Evolutionary conservation across 2,113 vertebrate genomes (phyloP), one percentile per base, ranked within the genome.

Genomic region (Chiloscyllium plagiosum): DNA sequence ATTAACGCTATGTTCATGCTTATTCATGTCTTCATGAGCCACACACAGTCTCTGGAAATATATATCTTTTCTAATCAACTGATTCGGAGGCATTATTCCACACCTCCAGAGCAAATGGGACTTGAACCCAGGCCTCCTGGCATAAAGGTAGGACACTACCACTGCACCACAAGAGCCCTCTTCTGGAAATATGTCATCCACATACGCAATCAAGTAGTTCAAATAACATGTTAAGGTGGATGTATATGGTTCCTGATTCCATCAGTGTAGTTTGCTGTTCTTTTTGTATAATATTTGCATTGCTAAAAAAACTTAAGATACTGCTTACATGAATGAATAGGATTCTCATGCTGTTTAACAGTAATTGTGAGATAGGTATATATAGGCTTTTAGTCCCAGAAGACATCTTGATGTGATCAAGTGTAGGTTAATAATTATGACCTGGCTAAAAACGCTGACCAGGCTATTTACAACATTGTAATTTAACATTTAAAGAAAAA

Each of bases 311-410:
- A 72, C 24, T 50, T 47, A 70, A 70, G 72, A 95, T 68, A 47
- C 20, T 94, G 12, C n/a, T 95, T 95, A 52, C 69, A 52, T 33
- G n/a, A 72, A 76, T 70, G 20, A 37, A 19, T 26, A 20, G 24
- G 72, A 95, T 95, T 95, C 42, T 50, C 94, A 52, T 20, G 69
- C 94, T 72, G 47, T 72, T 95, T 95, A 65, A 72, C 68, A 95
- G n/a, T 72, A 17, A 26, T 95, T 95, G 47, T 95, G 68, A 52
- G 37, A 7, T 47, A 72, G 13, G 4, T 52, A 89, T 24, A 89
- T 61, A 50, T n/a, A 90, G 37, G 66, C 47, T 47, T 29, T 61
- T 66, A 33, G 19, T 68, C 29, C 22, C 47, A 76, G 24, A 26
- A 72, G 70, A 15, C 22, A 95, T 52, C 47, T 95, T 72, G 68